Conservation (phyloP, 2,113 vertebrate species). For the Acanthochromis polyacanthus region DNA sequence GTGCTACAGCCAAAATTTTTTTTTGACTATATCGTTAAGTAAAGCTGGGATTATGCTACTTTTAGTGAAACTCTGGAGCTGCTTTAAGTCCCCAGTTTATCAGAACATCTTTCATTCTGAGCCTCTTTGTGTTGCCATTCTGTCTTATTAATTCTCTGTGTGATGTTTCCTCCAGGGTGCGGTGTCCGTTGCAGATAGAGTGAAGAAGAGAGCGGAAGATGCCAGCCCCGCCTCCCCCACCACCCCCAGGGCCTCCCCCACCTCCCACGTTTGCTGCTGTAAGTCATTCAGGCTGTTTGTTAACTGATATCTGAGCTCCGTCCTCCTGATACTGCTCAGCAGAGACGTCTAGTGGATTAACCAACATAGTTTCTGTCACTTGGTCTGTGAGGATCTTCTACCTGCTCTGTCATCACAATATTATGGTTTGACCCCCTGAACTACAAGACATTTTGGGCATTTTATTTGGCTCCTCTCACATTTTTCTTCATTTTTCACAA, state of each 20-base stretch:
- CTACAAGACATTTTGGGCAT: too few species aligned
- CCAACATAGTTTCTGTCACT: too few species aligned
- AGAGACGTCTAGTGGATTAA: constrained; percentile 59
- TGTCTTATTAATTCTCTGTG: neutral
- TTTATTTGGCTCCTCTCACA: too few species aligned
- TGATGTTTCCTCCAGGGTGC: constrained; percentile 56
- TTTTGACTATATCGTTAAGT: too few species aligned
- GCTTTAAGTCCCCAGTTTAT: too few species aligned
- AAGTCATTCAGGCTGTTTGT: constrained; percentile 53
- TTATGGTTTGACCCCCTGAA: too few species aligned
- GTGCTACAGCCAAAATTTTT: too few species aligned
- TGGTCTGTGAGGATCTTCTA: too few species aligned
- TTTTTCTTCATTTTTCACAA: too few species aligned
- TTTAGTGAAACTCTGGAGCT: too few species aligned
- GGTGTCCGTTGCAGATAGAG: constrained; percentile 60
- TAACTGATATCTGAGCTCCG: neutral
- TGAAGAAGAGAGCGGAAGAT: constrained; percentile 83
- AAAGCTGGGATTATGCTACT: too few species aligned
- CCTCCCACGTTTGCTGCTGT: constrained; percentile 89
- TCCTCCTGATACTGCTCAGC: neutral
- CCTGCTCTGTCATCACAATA: too few species aligned
- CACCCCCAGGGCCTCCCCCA: constrained; percentile 87
- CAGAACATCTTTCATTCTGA: neutral
- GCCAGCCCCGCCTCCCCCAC: constrained; percentile 91
- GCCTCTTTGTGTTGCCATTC: neutral